Evolutionary conservation across 2,797 vertebrate species (phyloP).

Genomic region (Chaunax sp.): DNA sequence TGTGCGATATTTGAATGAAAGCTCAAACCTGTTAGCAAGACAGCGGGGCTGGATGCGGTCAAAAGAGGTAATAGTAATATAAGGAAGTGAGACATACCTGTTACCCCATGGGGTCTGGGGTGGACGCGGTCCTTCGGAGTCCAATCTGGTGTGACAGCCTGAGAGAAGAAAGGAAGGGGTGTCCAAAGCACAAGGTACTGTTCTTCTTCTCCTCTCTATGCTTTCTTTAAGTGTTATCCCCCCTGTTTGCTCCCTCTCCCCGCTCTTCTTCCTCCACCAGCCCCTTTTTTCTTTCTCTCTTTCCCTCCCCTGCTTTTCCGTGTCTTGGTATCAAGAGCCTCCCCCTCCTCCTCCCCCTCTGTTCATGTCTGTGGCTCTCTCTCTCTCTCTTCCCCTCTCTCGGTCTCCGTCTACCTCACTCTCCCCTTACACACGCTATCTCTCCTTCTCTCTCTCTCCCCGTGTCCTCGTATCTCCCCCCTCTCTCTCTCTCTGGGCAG

Average conservation of each 20-base stretch:
- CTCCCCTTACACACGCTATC: conserved; percentile 48
- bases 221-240: conserved; percentile 81
- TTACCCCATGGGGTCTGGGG: conserved; percentile 89
- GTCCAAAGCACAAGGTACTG: conserved; percentile 73
- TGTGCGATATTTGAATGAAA: conserved; percentile 38
- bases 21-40: conserved; percentile 39
- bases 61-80: neutral
- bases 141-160: conserved; percentile 78
- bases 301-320: conserved; percentile 83
- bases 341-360: conserved; percentile 68
- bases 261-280: conserved; percentile 76
- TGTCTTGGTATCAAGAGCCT: conserved; percentile 85
- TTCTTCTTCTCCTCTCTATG: conserved; percentile 73
- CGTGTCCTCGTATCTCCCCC: conserved; percentile 42
- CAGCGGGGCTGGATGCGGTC: conserved; percentile 19
- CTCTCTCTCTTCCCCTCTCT: conserved; percentile 25
- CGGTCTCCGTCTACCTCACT: conserved; percentile 35
- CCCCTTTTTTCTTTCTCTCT: conserved; percentile 79
- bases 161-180: conserved; percentile 71
- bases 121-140: conserved; percentile 78
- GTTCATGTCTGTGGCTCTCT: conserved; percentile 56
- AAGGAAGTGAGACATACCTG: conserved; percentile 86
- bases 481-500: conserved; percentile 61
- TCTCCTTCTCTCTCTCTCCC: conserved; percentile 38
- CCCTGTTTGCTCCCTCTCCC: conserved; percentile 81